Conservation (phyloP, 35 echinoderm and acorn worm species). For the Ophiothrix spiculata region DNA sequence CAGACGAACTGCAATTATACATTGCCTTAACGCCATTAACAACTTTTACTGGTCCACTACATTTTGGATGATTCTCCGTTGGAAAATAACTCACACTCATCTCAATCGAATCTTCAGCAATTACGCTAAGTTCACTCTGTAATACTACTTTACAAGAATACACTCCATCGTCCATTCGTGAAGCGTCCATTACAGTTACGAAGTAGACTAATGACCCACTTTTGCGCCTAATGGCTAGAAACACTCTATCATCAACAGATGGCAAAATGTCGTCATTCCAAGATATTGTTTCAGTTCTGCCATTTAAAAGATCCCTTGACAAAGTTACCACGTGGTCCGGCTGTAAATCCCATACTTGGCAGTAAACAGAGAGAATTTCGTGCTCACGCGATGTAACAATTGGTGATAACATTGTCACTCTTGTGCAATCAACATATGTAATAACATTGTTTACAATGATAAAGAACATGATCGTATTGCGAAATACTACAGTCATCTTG, state of each 20-base stretch:
- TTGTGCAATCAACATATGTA: too few relatives aligned
- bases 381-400: not conserved
- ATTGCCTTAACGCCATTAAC: not conserved
- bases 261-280: slow-evolving; percentile 3
- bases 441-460: too few relatives aligned
- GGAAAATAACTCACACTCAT: not conserved
- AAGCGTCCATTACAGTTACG: not conserved
- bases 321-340: not conserved
- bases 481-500: too few relatives aligned
- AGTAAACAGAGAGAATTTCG: not conserved
- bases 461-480: too few relatives aligned
- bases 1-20: not conserved
- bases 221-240: not conserved
- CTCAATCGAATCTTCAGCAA: not conserved
- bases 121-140: not conserved
- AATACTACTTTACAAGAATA: not conserved
- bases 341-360: not conserved
- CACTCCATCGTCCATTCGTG: not conserved
- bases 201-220: not conserved
- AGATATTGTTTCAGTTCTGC: not conserved
- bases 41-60: not conserved
- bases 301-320: not conserved
- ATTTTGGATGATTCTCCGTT: not conserved
- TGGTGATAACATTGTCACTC: not conserved
- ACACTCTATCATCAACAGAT: not conserved